Evolutionary conservation across 2,113 vertebrate species (phyloP), one percentile per base, ranked within the genome.

Genomic region (Mormyrus iriodes): DNA sequence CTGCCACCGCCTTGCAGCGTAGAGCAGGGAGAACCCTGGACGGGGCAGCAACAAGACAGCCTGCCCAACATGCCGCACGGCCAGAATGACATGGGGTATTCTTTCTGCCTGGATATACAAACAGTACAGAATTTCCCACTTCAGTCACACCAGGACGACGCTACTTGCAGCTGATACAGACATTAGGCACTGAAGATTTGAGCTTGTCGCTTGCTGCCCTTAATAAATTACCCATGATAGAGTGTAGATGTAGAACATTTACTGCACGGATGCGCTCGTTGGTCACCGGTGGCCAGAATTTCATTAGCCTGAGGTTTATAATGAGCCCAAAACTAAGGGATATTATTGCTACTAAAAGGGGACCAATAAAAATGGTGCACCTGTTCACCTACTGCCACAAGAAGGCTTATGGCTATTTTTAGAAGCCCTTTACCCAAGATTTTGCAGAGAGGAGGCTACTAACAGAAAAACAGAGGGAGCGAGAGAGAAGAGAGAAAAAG

Each of bases 341-440:
- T 13, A 48, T 46, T 84, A n/a, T 42, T 12, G 44, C 9, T 13
- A 53, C 17, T 44, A n/a, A 55, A 31, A 88, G 88, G 51, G 39
- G 31, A 21, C 19, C 12, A 3, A 53, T 39, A 10, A n/a, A 89
- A 12, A 61, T n/a, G 46, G 15, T 0, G 19, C 10, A 2, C 17
- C 73, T 55, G 12, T 84, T 89, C 88, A 89, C 88, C 88, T 84
- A 48, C 42, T 61, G 52, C 79, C 88, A 89, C 89, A 76, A 86
- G n/a, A 87, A 84, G 86, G 82, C 85, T 73, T 61, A 73, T 3
- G 86, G 86, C 69, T 89, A 90, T 88, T 90, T 88, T 91, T 93
- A 89, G 88, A 85, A 55, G 35, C 7, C 17, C 51, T 17, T 89
- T 91, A 90, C 49, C 69, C 87, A 92, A 88, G 86, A 86, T 13